Conservation (phyloP, 1,140 invertebrate genomes). For the Drosophila kikkawai region DNA sequence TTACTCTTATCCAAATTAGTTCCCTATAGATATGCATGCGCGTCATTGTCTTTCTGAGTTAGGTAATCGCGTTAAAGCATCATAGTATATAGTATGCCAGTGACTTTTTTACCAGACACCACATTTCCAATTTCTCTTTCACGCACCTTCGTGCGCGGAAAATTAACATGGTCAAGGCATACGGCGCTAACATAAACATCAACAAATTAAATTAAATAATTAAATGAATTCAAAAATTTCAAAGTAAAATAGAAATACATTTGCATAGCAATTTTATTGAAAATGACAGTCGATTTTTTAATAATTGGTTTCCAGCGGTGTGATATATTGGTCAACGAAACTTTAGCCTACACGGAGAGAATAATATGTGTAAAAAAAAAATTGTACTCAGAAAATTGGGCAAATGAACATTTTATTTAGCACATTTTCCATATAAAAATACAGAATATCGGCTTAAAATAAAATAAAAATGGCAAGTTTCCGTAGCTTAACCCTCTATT, state of each 20-base stretch:
- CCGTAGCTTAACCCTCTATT: no score
- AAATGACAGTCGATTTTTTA: slow-evolving; percentile 27
- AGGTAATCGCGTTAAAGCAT: slow-evolving; percentile 40
- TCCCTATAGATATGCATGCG: slow-evolving; percentile 11
- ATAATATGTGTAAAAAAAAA: not conserved
- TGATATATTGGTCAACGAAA: slow-evolving; percentile 9
- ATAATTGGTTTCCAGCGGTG: slow-evolving; percentile 28
- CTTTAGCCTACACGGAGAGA: slow-evolving; percentile 7
- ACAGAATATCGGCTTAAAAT: no score
- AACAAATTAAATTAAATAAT: slow-evolving; percentile 63
- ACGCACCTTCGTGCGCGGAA: slow-evolving; percentile 41
- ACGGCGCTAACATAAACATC: slow-evolving; percentile 37
- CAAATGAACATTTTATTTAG: not conserved
- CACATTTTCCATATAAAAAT: no score
- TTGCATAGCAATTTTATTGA: slow-evolving; percentile 10
- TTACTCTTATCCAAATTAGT: slow-evolving; percentile 27
- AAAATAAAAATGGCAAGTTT: no score
- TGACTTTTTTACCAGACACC: slow-evolving; percentile 37
- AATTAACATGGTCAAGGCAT: slow-evolving; percentile 74
- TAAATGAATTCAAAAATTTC: slow-evolving; percentile 56
- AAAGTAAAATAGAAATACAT: slow-evolving; percentile 30
- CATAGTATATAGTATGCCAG: slow-evolving; percentile 17
- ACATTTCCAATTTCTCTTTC: slow-evolving; percentile 59
- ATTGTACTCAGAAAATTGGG: not conserved
- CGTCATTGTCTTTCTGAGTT: slow-evolving; percentile 31